Evolutionary conservation across 2,113 vertebrate genomes (phyloP).

Genomic region (Hiodon alosoides): DNA sequence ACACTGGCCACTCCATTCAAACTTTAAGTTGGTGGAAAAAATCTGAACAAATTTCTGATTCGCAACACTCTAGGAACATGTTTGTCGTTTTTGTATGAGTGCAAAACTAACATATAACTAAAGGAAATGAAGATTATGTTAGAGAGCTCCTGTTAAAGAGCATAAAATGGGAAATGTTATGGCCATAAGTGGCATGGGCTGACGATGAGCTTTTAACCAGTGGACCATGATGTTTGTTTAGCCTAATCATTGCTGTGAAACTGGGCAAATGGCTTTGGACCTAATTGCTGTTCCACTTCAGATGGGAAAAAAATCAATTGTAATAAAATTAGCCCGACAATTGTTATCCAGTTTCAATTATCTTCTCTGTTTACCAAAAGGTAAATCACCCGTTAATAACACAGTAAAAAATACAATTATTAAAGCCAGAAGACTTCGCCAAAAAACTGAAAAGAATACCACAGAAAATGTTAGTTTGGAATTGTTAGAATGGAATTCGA

Average conservation of each 20-base stretch:
- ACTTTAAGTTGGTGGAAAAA: conserved; percentile 73
- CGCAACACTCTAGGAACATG: conserved; percentile 89
- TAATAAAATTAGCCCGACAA: no score
- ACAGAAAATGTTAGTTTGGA: no score
- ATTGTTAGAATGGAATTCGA: no score
- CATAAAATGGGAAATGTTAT: conserved; percentile 99
- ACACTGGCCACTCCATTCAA: conserved; percentile 47
- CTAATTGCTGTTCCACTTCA: conserved; percentile 74
- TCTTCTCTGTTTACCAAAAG: no score
- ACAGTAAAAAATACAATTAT: no score
- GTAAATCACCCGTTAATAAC: no score
- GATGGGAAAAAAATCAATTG: no score
- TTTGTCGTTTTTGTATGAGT: conserved; percentile 84
- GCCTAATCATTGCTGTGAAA: conserved; percentile 81
- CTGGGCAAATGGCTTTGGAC: conserved; percentile 78
- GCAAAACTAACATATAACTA: conserved; percentile 78
- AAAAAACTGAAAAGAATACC: no score
- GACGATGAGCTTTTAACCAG: conserved; percentile 96
- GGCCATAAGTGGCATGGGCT: conserved; percentile 92
- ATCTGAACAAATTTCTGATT: conserved; percentile 96
- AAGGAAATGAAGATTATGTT: conserved; percentile 84
- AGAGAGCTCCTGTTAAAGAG: conserved; percentile 64
- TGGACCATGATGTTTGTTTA: conserved; percentile 88
- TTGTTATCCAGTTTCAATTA: no score
- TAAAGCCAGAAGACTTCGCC: no score